These are phyloP conservation scores for Tipula unca DNA, from an alignment of 2,888 invertebrate genomes.

Conservation along the genomic window DNA sequence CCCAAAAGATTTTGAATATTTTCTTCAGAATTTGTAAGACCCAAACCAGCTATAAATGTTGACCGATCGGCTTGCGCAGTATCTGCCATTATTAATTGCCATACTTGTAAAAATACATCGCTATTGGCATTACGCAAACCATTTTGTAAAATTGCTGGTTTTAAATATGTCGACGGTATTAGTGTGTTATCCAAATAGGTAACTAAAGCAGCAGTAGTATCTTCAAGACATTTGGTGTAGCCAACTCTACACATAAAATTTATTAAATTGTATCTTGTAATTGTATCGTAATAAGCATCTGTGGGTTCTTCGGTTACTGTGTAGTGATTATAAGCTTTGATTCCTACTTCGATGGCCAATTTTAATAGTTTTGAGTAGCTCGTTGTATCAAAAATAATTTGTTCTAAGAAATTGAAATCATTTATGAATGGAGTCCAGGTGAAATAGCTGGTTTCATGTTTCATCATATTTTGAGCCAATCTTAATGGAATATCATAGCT, in stretches of 20 bases:
- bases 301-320: not conserved
- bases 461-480: constrained; percentile 33
- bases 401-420: not conserved
- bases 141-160: not conserved
- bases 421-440: not conserved
- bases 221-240: not conserved
- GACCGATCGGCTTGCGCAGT: not conserved
- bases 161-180: not conserved
- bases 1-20: not conserved
- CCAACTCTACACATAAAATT: not conserved
- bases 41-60: not conserved
- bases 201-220: not conserved
- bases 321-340: not conserved
- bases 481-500: constrained; percentile 46
- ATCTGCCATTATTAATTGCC: not conserved
- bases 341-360: not conserved
- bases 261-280: not conserved
- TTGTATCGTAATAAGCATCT: not conserved
- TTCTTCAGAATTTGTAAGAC: not conserved
- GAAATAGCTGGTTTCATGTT: not conserved
- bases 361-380: not conserved
- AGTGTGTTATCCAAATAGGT: not conserved
- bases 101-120: not conserved
- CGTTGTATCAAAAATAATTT: not conserved
- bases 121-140: not conserved